Evolutionary conservation across 23 tunicate species (phyloP).

Genomic region (Halocynthia roretzi): DNA sequence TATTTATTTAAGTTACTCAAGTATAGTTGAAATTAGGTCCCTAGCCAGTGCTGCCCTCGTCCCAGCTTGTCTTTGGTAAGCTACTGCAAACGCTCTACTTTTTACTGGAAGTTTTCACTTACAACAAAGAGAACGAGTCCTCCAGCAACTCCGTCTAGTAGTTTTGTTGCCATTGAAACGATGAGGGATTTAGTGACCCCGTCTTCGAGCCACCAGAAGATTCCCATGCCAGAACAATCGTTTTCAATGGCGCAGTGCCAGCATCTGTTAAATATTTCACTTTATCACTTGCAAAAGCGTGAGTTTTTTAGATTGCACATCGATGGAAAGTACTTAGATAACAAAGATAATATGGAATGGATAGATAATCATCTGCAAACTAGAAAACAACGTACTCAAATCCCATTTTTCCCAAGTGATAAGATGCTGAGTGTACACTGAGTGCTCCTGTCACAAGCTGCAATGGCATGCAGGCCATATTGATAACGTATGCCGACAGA

Average conservation of each 20-base stretch:
- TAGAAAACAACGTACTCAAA: slow-evolving; percentile 49
- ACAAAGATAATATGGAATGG: not conserved
- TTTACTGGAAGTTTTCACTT: slow-evolving; percentile 1
- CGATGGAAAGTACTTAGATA: not conserved
- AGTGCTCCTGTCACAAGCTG: slow-evolving; percentile 65
- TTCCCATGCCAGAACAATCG: slow-evolving; percentile 33
- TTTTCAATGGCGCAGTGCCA: slow-evolving; percentile 76
- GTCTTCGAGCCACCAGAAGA: slow-evolving; percentile 39
- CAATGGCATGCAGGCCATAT: slow-evolving; percentile 70
- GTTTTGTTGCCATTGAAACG: slow-evolving; percentile 40
- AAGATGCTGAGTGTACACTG: slow-evolving; percentile 61
- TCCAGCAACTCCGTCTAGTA: slow-evolving; percentile 82
- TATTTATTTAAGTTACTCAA: no score
- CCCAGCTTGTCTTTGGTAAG: no score
- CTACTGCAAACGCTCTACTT: no score
- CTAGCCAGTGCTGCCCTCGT: no score
- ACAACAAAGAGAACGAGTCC: slow-evolving; percentile 74
- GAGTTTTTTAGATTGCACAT: not conserved
- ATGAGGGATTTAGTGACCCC: slow-evolving; percentile 41
- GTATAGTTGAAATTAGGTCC: no score
- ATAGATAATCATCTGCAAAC: no score
- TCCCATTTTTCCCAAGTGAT: slow-evolving; percentile 63
- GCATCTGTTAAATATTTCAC: slow-evolving; percentile 33
- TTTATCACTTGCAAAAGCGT: not conserved
- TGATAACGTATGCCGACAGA: slow-evolving; percentile 76